Evolutionary conservation across 2,113 vertebrate genomes (phyloP), one percentile per base, ranked within the genome.

Genomic region (Pollachius pollachius): DNA sequence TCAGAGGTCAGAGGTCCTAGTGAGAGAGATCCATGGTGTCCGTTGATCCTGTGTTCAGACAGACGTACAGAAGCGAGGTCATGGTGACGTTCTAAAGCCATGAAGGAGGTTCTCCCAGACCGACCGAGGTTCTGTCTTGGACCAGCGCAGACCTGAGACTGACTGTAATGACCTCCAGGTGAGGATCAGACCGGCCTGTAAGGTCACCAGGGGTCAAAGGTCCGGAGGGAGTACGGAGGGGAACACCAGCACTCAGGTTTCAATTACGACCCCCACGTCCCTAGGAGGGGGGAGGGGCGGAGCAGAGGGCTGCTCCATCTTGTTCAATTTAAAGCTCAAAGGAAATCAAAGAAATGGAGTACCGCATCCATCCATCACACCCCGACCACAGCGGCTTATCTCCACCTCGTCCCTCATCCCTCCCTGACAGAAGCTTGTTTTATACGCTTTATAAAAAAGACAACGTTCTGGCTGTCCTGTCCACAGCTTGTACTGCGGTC

Each of bases 191-290:
- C 74, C 82, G 27, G 17, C 71, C 68, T 64, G 70, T 23, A 60
- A 79, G 90, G 87, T 89, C 88, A 81, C 62, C 60, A 73, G 59
- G 74, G 89, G 84, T 86, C 75, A 73, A 61, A 78, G 87, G 87
- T 90, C 89, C 83, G 59, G 71, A 70, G 76, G 73, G 68, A 67
- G 64, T 68, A 71, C 3, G 56, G 63, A 59, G 54, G 76, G 88
- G 85, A 88, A 90, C 81, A 83, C 4, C 59, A 64, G 74, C 84
- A 73, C 81, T 91, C 87, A 21, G 85, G 88, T 91, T 92, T 88
- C 89, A 89, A 88, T 88, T 88, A 81, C 82, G 80, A 76, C 77
- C 66, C 79, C 76, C 77, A 65, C 58, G 62, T 75, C 88, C 84
- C 74, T 70, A 84, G 30, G 4, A 30, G 5, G 30, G 30, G 30